Base-by-base conservation (phyloP, 2,113 vertebrate genomes). In the Phaethon lepturus region DNA sequence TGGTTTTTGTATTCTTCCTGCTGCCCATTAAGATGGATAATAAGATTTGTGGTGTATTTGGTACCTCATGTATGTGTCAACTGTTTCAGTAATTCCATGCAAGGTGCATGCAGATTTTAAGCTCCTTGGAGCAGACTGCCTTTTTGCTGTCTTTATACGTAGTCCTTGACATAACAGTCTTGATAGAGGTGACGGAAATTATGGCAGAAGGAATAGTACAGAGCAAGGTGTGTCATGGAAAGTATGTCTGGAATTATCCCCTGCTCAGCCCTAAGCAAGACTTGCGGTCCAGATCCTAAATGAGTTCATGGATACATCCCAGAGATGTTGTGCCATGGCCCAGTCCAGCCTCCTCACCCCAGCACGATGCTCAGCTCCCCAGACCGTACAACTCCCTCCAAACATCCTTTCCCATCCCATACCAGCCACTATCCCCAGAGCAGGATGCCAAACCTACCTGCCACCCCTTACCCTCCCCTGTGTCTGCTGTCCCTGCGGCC, bases 351-450 rank as follows among this genome's bases (percentile, higher is more conserved):
- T 56, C 40, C 55, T 71, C 24, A 62, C 9, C 5, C 8, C 17
- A 52, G n/a, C 44, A 81, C 8, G 60, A 38, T 2, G 7, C 25
- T 42, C 66, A n/a, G 3, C 23, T n/a, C 11, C 9, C 11, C 5
- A 10, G 18, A 53, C 13, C 3, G 0, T 26, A 5, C 1, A 0
- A 3, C 5, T 28, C 69, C 47, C 17, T 63, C 44, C 22, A 60
- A 26, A 44, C 1, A 63, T 11, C 14, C 25, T 82, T 52, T 79
- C 29, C 42, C 11, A 53, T 4, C 8, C 9, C 52, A 7, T 38
- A 29, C 17, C 52, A 75, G 22, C 55, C 31, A 26, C 19, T 31
- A 3, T 9, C 17, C 10, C 24, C 63, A 66, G 33, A 71, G 29
- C 9, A 60, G 67, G 40, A 67, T 13, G 15, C 20, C 55, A 87